These are phyloP conservation scores for Poecilia wingei DNA, from an alignment of 2,797 vertebrate genomes.

Conservation along the genomic window DNA sequence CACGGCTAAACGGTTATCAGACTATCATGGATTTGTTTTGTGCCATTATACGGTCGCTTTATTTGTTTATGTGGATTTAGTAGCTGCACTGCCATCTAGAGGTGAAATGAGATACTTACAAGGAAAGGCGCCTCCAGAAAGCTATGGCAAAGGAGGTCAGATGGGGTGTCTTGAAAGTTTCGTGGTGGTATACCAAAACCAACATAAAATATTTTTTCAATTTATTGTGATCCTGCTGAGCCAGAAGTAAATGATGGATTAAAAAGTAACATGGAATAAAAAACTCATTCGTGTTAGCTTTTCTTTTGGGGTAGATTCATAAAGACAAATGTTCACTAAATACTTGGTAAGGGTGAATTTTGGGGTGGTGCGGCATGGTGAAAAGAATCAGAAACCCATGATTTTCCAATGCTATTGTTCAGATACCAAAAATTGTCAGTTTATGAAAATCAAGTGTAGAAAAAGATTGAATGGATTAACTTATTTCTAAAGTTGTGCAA, in stretches of 20 bases:
- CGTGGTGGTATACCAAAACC: neutral
- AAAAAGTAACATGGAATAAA: neutral
- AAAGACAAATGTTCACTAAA: neutral
- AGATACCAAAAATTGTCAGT: neutral
- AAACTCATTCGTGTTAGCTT: neutral
- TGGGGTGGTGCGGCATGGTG: neutral
- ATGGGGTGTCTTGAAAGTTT: neutral
- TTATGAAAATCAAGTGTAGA: neutral
- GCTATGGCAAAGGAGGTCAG: neutral
- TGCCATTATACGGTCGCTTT: neutral
- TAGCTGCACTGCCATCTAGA: slow-evolving; percentile 38
- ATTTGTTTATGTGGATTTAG: fast-evolving
- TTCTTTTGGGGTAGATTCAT: neutral
- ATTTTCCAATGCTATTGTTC: neutral
- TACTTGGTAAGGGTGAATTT: neutral
- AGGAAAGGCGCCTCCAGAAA: neutral
- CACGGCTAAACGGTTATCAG: fast-evolving
- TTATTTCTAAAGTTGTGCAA: neutral
- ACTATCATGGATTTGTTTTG: fast-evolving
- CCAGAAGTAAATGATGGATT: neutral
- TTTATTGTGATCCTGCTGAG: neutral
- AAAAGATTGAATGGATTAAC: neutral
- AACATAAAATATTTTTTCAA: neutral
- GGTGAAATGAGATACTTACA: neutral
- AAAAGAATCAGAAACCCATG: neutral